phyloP scores from a whole-genome alignment of 2,797 vertebrate genomes.

The Bradypodion ventrale region DNA sequence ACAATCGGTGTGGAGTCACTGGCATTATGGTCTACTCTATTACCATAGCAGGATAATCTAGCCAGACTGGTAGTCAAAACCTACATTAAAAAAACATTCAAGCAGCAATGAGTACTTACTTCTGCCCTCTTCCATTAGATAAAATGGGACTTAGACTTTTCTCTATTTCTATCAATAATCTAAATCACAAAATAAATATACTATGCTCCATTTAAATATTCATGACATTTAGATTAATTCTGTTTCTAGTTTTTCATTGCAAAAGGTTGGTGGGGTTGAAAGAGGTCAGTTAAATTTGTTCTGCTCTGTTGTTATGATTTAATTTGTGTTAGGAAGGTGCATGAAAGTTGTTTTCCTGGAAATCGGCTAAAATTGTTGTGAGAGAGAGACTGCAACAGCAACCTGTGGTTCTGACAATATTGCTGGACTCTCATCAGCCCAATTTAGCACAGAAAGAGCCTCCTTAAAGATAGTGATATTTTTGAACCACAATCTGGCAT shows the following conservation, averaged over 20 bases:
- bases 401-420: no score
- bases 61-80: no score
- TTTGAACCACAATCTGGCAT: no score
- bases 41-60: no score
- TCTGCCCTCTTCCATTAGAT: not conserved
- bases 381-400: no score
- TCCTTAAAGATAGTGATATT: no score
- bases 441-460: not conserved
- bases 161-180: conserved; percentile 14
- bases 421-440: not conserved
- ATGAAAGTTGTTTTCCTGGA: not conserved
- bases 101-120: no score
- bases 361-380: not conserved
- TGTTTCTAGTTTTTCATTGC: conserved; percentile 39
- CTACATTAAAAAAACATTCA: no score
- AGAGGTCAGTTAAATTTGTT: not conserved
- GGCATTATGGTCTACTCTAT: no score
- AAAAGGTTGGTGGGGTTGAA: conserved; percentile 31
- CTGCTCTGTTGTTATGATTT: not conserved
- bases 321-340: not conserved
- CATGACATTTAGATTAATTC: conserved; percentile 41
- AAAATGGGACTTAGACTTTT: conserved; percentile 32
- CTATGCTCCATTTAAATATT: conserved; percentile 39
- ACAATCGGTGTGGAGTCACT: no score
- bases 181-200: conserved; percentile 11